A percentile compares a stretch with the other conserved stretches of the same genome.
These are phyloP conservation scores for Poecilia picta DNA, from an alignment of 2,797 vertebrate species.

Conservation along the genomic window DNA sequence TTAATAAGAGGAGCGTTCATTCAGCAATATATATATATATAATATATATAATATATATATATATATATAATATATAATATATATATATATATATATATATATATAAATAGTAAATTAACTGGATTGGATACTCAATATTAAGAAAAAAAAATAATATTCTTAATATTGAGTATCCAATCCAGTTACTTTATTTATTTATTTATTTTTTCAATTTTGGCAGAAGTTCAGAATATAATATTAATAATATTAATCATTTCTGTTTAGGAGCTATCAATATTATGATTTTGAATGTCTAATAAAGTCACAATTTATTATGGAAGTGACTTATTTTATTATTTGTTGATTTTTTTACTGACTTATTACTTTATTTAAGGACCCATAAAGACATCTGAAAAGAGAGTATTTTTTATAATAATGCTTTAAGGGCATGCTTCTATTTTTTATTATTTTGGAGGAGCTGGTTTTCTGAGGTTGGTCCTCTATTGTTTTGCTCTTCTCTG, in stretches of 20 bases:
- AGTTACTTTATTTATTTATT: neutral
- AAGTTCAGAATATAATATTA: neutral
- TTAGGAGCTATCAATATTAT: neutral
- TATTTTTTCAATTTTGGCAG: neutral
- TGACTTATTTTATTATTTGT: neutral
- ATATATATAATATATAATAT: no score
- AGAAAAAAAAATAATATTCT: no score
- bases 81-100: no score
- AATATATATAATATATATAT: no score
- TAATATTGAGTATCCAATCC: constrained; percentile 7
- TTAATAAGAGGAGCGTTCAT: constrained; percentile 43
- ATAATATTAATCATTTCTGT: neutral
- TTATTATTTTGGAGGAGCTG: neutral
- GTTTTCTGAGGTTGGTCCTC: neutral
- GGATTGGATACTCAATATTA: no score
- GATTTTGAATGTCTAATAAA: neutral
- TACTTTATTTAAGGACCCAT: neutral
- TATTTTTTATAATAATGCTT: neutral
- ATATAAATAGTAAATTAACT: no score
- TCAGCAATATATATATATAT: constrained; percentile 23
- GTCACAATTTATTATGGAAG: neutral
- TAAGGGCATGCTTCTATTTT: neutral
- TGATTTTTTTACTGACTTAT: neutral
- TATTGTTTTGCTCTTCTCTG: neutral
- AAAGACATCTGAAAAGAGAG: neutral